A percentile compares a stretch with the other conserved stretches of the same genome.
phyloP scores from a whole-genome alignment of 53 echinoderm and acorn worm genomes.

The Holothuria leucospilota region DNA sequence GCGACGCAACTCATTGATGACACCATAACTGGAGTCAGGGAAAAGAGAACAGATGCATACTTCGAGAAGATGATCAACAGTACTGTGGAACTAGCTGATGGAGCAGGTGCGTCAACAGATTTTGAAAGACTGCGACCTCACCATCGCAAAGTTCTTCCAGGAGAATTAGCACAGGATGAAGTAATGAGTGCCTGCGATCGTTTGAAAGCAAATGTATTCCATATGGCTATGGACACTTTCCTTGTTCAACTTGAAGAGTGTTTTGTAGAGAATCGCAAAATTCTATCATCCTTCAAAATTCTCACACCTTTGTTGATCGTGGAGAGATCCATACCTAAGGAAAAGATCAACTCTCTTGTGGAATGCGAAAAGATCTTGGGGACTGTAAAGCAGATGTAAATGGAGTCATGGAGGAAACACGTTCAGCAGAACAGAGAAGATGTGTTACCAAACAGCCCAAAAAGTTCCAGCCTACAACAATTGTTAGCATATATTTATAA shows the following conservation, averaged over 20 bases:
- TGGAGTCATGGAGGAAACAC: slow-evolving; percentile 32
- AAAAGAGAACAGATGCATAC: not conserved
- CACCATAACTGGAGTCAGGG: slow-evolving; percentile 9
- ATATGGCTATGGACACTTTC: slow-evolving; percentile 7
- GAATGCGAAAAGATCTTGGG: slow-evolving; percentile 6
- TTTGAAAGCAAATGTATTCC: slow-evolving; percentile 9
- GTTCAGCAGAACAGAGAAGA: not conserved
- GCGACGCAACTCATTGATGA: slow-evolving; percentile 22
- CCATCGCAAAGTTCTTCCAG: not conserved
- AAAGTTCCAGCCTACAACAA: slow-evolving; percentile 8
- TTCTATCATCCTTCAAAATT: slow-evolving; percentile 7
- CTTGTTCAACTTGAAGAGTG: slow-evolving; percentile 5
- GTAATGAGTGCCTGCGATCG: slow-evolving; percentile 11
- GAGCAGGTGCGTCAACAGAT: not conserved
- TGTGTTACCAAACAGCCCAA: not conserved
- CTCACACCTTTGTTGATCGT: too few species aligned
- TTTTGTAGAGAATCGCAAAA: slow-evolving; percentile 7
- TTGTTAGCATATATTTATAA: not conserved
- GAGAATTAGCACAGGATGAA: too few species aligned
- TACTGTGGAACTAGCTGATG: not conserved
- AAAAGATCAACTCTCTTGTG: not conserved
- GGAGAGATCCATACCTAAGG: not conserved
- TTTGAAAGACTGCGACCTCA: not conserved
- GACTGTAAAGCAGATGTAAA: not conserved
- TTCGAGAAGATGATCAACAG: slow-evolving; percentile 1